phyloP scores from a whole-genome alignment of 92 coral and sea anemone genomes.

The Porites rus region DNA sequence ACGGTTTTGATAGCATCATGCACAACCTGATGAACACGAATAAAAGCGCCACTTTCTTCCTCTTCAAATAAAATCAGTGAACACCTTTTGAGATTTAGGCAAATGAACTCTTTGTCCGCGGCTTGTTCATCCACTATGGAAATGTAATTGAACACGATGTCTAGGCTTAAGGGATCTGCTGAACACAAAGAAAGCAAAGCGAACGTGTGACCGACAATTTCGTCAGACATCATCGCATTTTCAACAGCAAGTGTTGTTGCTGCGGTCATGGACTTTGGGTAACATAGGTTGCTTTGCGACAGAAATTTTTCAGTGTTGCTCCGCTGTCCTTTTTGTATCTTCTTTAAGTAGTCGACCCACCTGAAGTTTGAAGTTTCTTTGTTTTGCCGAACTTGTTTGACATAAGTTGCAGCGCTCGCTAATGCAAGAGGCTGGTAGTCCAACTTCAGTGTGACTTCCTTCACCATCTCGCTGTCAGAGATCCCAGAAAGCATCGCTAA shows the following conservation, averaged over 20 bases:
- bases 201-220: background rate
- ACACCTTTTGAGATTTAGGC: conserved; percentile 27
- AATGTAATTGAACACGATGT: conserved; percentile 32
- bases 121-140: background rate
- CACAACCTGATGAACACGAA: conserved; percentile 20
- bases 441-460: conserved; percentile 18
- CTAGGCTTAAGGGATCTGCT: conserved; percentile 6
- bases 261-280: conserved; percentile 47
- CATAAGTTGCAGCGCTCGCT: conserved; percentile 51
- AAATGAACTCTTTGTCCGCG: conserved; percentile 35
- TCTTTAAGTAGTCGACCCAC: conserved; percentile 2
- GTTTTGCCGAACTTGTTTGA: conserved; percentile 30
- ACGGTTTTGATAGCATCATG: background rate
- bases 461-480: conserved; percentile 23
- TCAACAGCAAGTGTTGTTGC: conserved; percentile 36
- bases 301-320: conserved; percentile 8
- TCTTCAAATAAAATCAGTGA: conserved; percentile 42
- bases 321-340: background rate
- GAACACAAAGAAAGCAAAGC: conserved; percentile 12
- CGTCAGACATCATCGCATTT: conserved; percentile 12
- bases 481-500: conserved; percentile 24
- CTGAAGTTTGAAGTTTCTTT: background rate
- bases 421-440: conserved; percentile 63
- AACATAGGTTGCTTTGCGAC: conserved; percentile 29
- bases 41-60: conserved; percentile 8